Conservation (phyloP, 2,888 invertebrate genomes). For the Nomada fucata region DNA sequence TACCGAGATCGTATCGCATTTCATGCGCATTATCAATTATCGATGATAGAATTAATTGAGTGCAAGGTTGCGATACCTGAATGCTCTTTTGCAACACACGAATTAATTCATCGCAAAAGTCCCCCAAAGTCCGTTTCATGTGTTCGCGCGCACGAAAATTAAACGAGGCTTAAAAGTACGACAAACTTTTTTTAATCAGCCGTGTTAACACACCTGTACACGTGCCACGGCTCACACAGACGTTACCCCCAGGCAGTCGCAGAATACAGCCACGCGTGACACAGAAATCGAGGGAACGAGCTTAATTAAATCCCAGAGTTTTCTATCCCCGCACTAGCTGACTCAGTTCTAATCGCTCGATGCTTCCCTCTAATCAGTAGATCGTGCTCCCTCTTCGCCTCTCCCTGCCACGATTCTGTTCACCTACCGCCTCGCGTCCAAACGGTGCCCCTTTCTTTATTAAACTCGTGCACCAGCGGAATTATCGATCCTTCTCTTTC, state of each 20-base stretch:
- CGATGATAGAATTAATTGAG: too few relatives aligned
- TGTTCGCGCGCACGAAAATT: too few relatives aligned
- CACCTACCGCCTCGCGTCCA: neutral
- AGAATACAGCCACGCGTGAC: constrained; percentile 8
- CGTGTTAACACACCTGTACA: neutral
- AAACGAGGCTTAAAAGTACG: too few relatives aligned
- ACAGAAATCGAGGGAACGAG: constrained; percentile 34
- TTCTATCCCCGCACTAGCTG: constrained; percentile 28
- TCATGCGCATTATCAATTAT: too few relatives aligned
- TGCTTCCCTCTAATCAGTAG: constrained; percentile 59
- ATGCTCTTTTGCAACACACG: too few relatives aligned
- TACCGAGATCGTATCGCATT: too few relatives aligned
- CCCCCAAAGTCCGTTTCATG: too few relatives aligned
- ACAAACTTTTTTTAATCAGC: too few relatives aligned
- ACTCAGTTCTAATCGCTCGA: constrained; percentile 58
- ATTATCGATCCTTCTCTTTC: constrained; percentile 40
- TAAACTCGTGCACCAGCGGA: constrained; percentile 9
- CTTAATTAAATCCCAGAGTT: constrained; percentile 64
- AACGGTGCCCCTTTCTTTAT: constrained; percentile 18
- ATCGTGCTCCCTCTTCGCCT: constrained; percentile 18
- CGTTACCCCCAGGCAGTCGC: neutral
- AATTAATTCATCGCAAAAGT: too few relatives aligned
- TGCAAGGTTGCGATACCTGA: too few relatives aligned
- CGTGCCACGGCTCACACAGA: neutral
- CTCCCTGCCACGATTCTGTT: neutral